Conservation (phyloP, 2,797 vertebrate genomes). For the Coilia nasus region DNA sequence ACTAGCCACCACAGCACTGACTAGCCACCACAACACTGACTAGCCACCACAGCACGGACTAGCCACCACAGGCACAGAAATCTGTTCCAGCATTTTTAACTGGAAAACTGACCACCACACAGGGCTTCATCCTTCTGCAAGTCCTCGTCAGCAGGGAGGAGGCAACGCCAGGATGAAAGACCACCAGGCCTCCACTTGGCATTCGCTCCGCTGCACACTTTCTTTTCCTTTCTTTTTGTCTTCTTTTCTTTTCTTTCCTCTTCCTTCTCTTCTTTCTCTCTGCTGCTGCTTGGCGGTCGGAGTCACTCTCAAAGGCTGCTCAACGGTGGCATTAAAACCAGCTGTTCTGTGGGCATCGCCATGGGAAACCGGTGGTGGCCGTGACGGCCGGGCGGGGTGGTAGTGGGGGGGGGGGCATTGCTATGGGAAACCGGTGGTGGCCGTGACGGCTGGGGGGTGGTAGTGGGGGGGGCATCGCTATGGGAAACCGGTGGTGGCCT, state of each 20-base stretch:
- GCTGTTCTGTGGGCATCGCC: slow-evolving; percentile 67
- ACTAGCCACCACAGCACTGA: too few species aligned
- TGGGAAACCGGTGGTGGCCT: too few species aligned
- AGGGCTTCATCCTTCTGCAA: neutral
- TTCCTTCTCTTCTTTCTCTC: neutral
- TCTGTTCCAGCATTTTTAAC: neutral
- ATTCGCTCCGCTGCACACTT: slow-evolving; percentile 64
- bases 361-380: slow-evolving; percentile 50
- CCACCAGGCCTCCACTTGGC: neutral
- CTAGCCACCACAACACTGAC: too few species aligned
- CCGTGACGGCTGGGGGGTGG: too few species aligned
- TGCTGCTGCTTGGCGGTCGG: slow-evolving; percentile 19
- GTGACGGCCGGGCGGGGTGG: slow-evolving; percentile 42
- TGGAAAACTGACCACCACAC: neutral
- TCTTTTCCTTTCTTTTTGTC: slow-evolving; percentile 25
- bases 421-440: too few species aligned
- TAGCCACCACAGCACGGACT: neutral
- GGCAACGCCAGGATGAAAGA: neutral
- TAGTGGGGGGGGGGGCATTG: too few species aligned
- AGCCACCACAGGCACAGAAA: neutral
- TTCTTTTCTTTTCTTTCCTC: slow-evolving; percentile 49
- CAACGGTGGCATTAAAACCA: slow-evolving; percentile 73
- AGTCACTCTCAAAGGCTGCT: slow-evolving; percentile 70
- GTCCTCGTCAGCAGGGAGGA: neutral
- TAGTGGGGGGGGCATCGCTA: too few species aligned